phyloP scores from a whole-genome alignment of 2,797 vertebrate genomes.

The Corythornis leucogaster region DNA sequence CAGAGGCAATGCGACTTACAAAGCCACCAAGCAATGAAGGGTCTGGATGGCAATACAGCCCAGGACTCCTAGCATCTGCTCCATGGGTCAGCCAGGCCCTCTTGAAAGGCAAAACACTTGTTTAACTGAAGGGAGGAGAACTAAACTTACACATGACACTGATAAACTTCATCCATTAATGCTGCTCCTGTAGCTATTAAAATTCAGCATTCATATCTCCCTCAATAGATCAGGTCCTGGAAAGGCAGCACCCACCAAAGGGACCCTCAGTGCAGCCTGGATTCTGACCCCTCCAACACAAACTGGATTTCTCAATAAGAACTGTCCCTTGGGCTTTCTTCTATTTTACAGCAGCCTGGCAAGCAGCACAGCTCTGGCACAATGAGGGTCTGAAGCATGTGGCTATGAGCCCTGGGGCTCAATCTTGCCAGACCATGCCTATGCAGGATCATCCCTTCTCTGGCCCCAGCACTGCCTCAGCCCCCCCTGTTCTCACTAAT shows the following conservation, averaged over 20 bases:
- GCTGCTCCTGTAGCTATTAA: background rate
- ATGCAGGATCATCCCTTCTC: background rate
- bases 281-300: background rate
- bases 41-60: background rate
- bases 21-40: background rate
- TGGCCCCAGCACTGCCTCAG: background rate
- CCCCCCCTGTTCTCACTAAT: rapidly evolving
- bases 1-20: background rate
- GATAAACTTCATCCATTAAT: background rate
- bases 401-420: background rate
- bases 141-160: background rate
- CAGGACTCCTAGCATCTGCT: background rate
- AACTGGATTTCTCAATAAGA: background rate
- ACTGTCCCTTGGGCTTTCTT: background rate
- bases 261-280: background rate
- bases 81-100: background rate
- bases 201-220: background rate
- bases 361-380: background rate
- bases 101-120: rapidly evolving
- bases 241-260: background rate
- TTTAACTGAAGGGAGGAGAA: background rate
- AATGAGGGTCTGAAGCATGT: background rate
- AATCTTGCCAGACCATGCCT: background rate
- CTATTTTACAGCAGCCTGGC: background rate
- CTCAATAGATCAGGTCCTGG: background rate